Base-by-base conservation (phyloP, 2,888 invertebrate genomes). In the Xylophagus ater region DNA sequence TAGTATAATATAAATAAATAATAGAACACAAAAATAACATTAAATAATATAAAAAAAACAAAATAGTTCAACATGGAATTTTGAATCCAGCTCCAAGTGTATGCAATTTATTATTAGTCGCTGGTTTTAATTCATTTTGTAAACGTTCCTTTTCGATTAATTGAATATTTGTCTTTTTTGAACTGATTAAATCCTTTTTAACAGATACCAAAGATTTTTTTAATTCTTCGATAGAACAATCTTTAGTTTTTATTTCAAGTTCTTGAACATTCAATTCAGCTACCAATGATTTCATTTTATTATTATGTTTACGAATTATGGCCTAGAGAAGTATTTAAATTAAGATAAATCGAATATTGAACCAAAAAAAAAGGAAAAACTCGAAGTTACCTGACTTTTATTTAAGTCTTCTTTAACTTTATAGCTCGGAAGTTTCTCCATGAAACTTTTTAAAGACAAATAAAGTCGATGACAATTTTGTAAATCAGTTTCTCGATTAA, bases 91-190 rank as follows among this genome's bases (percentile, higher is more conserved):
- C 57, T 1, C 59, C 62, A n/a, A 57, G 34, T 2, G 58, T 56
- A n/a, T n/a, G n/a, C n/a, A n/a, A n/a, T 21, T 56, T 54, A 7
- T 58, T 56, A 8, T 55, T 41, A 28, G 49, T 54, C 1, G 62
- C 51, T 1, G 62, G 63, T 64, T 60, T 1, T 53, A 47, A 39
- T 62, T 63, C 57, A 62, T 58, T 41, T 62, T 60, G 19, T 54
- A 53, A n/a, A 62, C 61, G 52, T 34, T 62, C 63, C 37, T 62
- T 59, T 7, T 60, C 36, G 2, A 62, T 49, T 35, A 56, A 58
- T 38, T 58, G 58, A 33, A 62, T 62, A 26, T 53, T 52, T 30
- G 59, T 57, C 40, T 58, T 59, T 40, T 63, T 63, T 25, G n/a
- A n/a, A n/a, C 52, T 52, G 9, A 51, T 49, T 4, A 62, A 49